These are phyloP conservation scores for Hylaea fasciaria DNA, from an alignment of 2,888 invertebrate species.

Conservation along the genomic window DNA sequence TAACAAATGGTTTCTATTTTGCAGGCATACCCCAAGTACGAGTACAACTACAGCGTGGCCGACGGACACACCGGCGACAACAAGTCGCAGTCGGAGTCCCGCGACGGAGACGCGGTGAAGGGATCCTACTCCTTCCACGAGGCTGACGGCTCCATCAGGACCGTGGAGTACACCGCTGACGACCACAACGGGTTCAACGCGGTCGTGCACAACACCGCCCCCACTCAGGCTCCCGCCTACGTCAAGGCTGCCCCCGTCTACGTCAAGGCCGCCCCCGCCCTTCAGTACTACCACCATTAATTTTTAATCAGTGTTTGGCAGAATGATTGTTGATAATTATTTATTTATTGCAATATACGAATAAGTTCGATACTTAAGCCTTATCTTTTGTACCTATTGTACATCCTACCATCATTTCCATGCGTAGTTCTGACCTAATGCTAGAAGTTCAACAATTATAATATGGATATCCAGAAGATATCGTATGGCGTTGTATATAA, in stretches of 20 bases:
- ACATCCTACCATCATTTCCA: not conserved
- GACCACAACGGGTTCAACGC: constrained; percentile 81
- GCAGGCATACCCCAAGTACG: constrained; percentile 77
- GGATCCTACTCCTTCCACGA: constrained; percentile 83
- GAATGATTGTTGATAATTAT: constrained; percentile 48
- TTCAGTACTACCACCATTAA: constrained; percentile 67
- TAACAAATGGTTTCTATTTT: constrained; percentile 14
- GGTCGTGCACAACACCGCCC: constrained; percentile 67
- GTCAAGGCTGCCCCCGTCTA: constrained; percentile 61
- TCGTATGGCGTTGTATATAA: too few species aligned
- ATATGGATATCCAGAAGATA: too few species aligned
- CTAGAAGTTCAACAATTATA: not conserved
- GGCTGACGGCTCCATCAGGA: constrained; percentile 83
- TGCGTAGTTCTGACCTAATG: not conserved
- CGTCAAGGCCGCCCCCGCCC: constrained; percentile 62
- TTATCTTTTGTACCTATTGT: constrained; percentile 5
- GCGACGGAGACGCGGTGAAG: constrained; percentile 83
- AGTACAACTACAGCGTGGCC: constrained; percentile 83
- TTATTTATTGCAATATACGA: constrained; percentile 60
- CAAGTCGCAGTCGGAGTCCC: constrained; percentile 82
- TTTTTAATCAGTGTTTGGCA: constrained; percentile 28
- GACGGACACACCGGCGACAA: constrained; percentile 85
- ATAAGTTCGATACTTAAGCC: constrained; percentile 23
- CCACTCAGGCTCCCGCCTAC: constrained; percentile 62
- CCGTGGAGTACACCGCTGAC: constrained; percentile 83